Percentiles rank a stretch among this genome's conserved stretches.
Evolutionary conservation across 1,140 invertebrate species (phyloP).

Genomic region (Ceratina australensis): DNA sequence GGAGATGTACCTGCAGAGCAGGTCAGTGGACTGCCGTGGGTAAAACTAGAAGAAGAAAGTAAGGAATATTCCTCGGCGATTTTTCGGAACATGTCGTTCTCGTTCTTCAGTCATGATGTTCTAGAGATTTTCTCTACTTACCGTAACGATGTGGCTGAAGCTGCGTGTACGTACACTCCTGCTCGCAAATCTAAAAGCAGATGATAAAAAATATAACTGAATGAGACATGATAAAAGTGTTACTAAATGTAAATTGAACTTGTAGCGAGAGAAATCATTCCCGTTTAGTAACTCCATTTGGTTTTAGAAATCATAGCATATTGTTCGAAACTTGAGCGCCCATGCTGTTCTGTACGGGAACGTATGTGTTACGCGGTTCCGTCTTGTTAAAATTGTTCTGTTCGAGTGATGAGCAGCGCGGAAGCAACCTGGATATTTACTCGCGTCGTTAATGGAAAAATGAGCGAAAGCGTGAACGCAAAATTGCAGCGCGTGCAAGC

Average conservation of each 20-base stretch:
- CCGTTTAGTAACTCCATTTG: too few relatives aligned
- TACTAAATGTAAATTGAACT: too few relatives aligned
- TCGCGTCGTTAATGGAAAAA: slow-evolving; percentile 56
- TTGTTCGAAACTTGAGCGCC: too few relatives aligned
- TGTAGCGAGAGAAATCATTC: too few relatives aligned
- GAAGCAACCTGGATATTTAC: slow-evolving; percentile 57
- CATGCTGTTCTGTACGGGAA: background rate
- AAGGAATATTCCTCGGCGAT: background rate
- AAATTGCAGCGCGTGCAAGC: slow-evolving; percentile 22
- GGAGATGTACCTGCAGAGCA: background rate
- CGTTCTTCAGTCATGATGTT: too few relatives aligned
- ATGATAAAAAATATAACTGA: too few relatives aligned
- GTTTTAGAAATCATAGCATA: too few relatives aligned
- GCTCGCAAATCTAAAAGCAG: too few relatives aligned
- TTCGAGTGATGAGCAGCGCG: slow-evolving; percentile 40
- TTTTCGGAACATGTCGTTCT: background rate
- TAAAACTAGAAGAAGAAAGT: slow-evolving; percentile 38
- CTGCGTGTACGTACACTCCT: background rate
- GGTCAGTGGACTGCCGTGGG: slow-evolving; percentile 31
- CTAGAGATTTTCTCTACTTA: background rate
- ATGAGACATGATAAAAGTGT: too few relatives aligned
- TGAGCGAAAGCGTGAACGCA: slow-evolving; percentile 60
- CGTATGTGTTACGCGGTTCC: background rate
- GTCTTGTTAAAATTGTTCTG: slow-evolving; percentile 37
- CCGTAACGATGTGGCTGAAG: background rate